Evolutionary conservation across 2,888 invertebrate genomes (phyloP), one percentile per base, ranked within the genome.

Genomic region (Macrosoma leucophasiata): DNA sequence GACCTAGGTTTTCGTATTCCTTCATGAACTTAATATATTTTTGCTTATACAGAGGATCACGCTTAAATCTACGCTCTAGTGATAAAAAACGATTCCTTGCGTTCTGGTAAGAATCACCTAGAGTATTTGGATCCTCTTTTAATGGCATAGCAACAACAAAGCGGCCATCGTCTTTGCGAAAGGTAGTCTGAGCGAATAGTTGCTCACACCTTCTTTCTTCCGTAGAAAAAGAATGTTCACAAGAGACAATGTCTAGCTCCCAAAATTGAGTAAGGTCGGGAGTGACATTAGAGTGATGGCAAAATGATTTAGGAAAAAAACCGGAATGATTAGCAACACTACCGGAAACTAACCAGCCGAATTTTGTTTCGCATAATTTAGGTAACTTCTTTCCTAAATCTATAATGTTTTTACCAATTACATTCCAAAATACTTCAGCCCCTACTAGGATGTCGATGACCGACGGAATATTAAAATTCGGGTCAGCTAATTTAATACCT

Each of bases 21-120:
- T 22, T 10, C 43, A 55, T 49, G 10, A 55, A 55, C 10, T 44
- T 30, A 2, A 40, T n/a, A 27, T 52, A 51, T 15, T 17, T 41
- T 2, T 30, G 3, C 33, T 50, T 49, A 8, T 37, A 43, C 2
- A 9, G n/a, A 4, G 36, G 23, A 13, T 48, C 42, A 2, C 43
- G 40, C 15, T 37, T 12, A 19, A 52, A 39, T 12, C 41, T 18
- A 18, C 22, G 20, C 11, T 36, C 31, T 14, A 36, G 13, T 4
- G 30, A 21, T 4, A 31, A 27, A 13, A 36, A 31, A 7, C 31
- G n/a, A 18, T 11, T n/a, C 11, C 31, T 36, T 7, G 36, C 36
- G 7, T 10, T 26, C 2, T 15, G 6, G 13, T 17, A 31, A 8
- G 30, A 31, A 8, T 31, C 21, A 14, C 36, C 36, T 26, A 36